Conservation (phyloP, 92 coral and sea anemone species). For the Muricea muricata region DNA sequence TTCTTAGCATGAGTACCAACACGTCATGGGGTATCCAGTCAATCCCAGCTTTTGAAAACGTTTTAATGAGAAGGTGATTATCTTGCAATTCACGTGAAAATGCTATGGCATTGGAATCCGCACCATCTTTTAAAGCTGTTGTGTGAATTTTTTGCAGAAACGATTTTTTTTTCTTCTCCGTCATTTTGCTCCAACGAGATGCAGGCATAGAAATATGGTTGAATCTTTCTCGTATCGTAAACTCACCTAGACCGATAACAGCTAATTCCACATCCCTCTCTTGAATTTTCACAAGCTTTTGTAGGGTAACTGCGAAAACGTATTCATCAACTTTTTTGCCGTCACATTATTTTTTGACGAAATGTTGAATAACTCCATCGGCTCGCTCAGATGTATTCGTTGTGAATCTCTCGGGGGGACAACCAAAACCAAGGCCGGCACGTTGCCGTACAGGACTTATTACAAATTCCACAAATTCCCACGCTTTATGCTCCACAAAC, state of each 20-base stretch:
- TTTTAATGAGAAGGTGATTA: slow-evolving; percentile 31
- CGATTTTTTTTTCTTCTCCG: slow-evolving; percentile 33
- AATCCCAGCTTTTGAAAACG: not conserved
- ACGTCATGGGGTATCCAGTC: slow-evolving; percentile 60
- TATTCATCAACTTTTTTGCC: slow-evolving; percentile 38
- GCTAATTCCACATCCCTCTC: slow-evolving; percentile 53
- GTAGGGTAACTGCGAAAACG: slow-evolving; percentile 25
- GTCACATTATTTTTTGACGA: slow-evolving; percentile 1
- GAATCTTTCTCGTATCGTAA: slow-evolving; percentile 31
- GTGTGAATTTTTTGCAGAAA: slow-evolving; percentile 47
- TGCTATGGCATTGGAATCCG: not conserved
- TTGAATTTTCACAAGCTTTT: slow-evolving; percentile 45
- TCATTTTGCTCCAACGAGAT: slow-evolving; percentile 56
- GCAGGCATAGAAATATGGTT: slow-evolving; percentile 21
- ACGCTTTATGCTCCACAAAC: slow-evolving; percentile 5
- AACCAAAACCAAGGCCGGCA: slow-evolving; percentile 60
- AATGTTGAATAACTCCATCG: slow-evolving; percentile 53
- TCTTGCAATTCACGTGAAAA: slow-evolving; percentile 37
- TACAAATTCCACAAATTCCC: slow-evolving; percentile 35
- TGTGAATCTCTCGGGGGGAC: slow-evolving; percentile 56
- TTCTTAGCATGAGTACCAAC: slow-evolving; percentile 1
- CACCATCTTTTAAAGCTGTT: slow-evolving; percentile 4
- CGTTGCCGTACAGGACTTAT: slow-evolving; percentile 63
- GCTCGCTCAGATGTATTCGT: slow-evolving; percentile 56
- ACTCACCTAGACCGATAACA: slow-evolving; percentile 42